Conservation (phyloP, 2,797 vertebrate genomes). For the Harpagifer antarcticus region DNA sequence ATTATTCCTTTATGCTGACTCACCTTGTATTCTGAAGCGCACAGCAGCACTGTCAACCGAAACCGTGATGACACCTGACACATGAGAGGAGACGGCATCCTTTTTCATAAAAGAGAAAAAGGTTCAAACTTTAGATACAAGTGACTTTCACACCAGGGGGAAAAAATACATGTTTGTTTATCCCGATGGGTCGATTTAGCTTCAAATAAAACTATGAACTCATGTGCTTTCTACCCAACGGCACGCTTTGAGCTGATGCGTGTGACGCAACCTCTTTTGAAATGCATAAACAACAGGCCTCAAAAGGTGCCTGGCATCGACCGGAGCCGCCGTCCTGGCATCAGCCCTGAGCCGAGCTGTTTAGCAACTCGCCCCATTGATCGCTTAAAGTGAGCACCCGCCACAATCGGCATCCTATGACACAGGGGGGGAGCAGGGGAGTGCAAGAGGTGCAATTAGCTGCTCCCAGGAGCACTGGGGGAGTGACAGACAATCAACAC, state of each 20-base stretch:
- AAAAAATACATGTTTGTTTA: conserved; percentile 21
- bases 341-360: conserved; percentile 51
- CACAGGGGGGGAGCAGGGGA: conserved; percentile 56
- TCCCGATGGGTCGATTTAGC: conserved; percentile 15
- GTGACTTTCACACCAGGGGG: conserved; percentile 9
- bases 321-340: conserved; percentile 28
- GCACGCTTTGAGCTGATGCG: conserved; percentile 17
- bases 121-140: conserved; percentile 59
- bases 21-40: conserved; percentile 52
- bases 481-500: conserved; percentile 82
- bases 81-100: conserved; percentile 42
- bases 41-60: conserved; percentile 45
- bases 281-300: conserved; percentile 44
- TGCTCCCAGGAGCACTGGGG: conserved; percentile 75
- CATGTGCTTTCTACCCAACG: conserved; percentile 1
- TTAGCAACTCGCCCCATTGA: conserved; percentile 81
- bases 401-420: conserved; percentile 84
- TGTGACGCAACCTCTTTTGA: conserved; percentile 15
- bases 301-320: conserved; percentile 44
- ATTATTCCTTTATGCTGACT: conserved; percentile 66
- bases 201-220: conserved; percentile 8
- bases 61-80: conserved; percentile 62
- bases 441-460: conserved; percentile 86
- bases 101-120: conserved; percentile 34
- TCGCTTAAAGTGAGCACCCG: conserved; percentile 75